These are phyloP conservation scores for Nothoprocta pentlandii DNA, from an alignment of 2,113 vertebrate genomes.

Conservation along the genomic window DNA sequence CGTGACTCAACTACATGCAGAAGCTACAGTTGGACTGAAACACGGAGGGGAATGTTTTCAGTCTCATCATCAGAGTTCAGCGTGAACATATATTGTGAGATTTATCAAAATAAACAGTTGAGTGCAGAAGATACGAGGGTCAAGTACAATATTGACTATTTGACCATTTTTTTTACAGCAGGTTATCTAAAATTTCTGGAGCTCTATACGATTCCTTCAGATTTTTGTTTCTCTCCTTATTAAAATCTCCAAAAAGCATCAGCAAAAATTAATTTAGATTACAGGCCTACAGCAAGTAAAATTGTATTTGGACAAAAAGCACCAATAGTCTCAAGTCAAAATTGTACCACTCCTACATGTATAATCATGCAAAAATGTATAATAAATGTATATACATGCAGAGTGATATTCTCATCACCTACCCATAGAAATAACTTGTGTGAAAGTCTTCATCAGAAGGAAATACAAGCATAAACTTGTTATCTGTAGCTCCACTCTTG, in stretches of 20 bases:
- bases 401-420: conserved; percentile 85
- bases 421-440: conserved; percentile 85
- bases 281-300: background rate
- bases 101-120: conserved; percentile 61
- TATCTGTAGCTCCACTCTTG: conserved; percentile 87
- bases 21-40: conserved; percentile 29
- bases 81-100: conserved; percentile 66
- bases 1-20: conserved; percentile 39
- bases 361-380: conserved; percentile 84
- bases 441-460: conserved; percentile 88
- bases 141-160: conserved; percentile 88
- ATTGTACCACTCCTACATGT: conserved; percentile 86
- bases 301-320: conserved; percentile 28
- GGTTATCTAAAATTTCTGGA: conserved; percentile 61
- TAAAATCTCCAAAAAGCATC: background rate
- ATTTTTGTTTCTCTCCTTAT: conserved; percentile 29
- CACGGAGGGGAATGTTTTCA: conserved; percentile 21
- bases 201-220: conserved; percentile 8
- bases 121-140: conserved; percentile 83
- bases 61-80: conserved; percentile 76
- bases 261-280: background rate
- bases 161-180: conserved; percentile 58
- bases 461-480: conserved; percentile 86
- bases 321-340: conserved; percentile 81
- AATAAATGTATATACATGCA: conserved; percentile 84